Percentiles rank a stretch among this genome's conserved stretches.
Evolutionary conservation across 2,113 vertebrate genomes (phyloP).

Genomic region (Microcebus lehilahytsara): DNA sequence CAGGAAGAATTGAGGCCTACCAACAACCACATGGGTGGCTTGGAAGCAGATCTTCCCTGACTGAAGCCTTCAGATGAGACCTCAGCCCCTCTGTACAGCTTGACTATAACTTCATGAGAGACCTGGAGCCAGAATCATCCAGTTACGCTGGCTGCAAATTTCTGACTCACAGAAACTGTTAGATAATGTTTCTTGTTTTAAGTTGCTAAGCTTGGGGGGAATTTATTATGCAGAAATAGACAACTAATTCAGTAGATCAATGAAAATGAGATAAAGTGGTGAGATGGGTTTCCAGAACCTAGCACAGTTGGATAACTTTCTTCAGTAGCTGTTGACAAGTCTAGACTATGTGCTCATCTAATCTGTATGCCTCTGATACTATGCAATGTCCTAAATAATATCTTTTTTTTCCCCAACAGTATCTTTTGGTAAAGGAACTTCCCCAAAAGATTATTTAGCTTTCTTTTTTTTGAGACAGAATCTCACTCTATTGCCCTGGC

Average conservation of each 20-base stretch:
- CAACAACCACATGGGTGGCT: not conserved
- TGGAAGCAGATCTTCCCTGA: not conserved
- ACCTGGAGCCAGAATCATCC: not conserved
- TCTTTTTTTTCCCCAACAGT: not conserved
- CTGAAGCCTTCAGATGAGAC: not conserved
- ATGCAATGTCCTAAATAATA: not conserved
- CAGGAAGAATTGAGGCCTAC: not conserved
- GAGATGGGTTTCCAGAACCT: not conserved
- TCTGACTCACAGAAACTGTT: not conserved
- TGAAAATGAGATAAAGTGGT: not conserved
- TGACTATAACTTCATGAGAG: not conserved
- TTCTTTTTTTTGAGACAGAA: no score
- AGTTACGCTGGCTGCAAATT: not conserved
- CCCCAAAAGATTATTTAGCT: not conserved
- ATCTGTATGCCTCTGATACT: not conserved
- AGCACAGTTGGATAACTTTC: not conserved
- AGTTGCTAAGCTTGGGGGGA: not conserved
- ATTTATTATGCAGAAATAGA: not conserved
- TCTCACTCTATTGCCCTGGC: no score
- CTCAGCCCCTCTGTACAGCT: not conserved
- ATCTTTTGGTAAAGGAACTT: constrained; percentile 19
- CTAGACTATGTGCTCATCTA: not conserved
- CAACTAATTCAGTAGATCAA: not conserved
- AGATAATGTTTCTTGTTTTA: not conserved
- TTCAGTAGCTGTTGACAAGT: not conserved